A percentile compares a stretch with the other conserved stretches of the same genome.
phyloP scores from a whole-genome alignment of 1,140 invertebrate genomes.

The Dreissena rostriformis region DNA sequence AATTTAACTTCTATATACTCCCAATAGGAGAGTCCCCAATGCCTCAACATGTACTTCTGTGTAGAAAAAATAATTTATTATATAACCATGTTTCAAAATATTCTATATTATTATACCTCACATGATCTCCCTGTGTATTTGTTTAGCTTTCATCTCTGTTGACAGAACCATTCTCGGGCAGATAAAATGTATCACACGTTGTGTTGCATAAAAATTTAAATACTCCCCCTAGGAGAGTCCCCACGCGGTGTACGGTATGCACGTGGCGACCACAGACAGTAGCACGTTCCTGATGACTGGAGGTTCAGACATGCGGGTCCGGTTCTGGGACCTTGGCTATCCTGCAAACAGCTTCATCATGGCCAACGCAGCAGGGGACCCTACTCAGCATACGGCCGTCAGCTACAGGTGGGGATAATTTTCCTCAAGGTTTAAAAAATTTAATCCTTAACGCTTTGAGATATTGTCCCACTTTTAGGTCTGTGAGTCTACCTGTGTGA shows the following conservation, averaged over 20 bases:
- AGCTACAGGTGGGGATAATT: constrained; percentile 85
- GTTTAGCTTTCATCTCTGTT: no score
- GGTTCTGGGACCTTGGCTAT: constrained; percentile 94
- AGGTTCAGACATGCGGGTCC: constrained; percentile 94
- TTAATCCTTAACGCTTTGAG: no score
- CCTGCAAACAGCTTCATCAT: constrained; percentile 92
- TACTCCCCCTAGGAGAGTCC: constrained; percentile 80
- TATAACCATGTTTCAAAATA: no score
- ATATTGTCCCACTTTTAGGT: no score
- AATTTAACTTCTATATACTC: background rate
- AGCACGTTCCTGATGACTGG: constrained; percentile 87
- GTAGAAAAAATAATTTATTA: no score
- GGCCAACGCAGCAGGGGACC: constrained; percentile 89
- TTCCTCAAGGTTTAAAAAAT: no score
- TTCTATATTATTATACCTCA: no score
- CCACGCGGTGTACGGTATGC: constrained; percentile 87
- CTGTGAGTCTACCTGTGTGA: no score
- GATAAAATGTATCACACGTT: no score
- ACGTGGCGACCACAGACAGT: constrained; percentile 85
- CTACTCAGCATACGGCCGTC: constrained; percentile 80
- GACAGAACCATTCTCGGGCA: no score
- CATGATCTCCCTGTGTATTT: no score
- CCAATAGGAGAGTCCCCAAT: constrained; percentile 83
- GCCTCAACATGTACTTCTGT: no score
- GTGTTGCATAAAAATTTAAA: background rate